Evolutionary conservation across 1,140 invertebrate species (phyloP), one percentile per base, ranked within the genome.

Genomic region (Magallana ariakensis): DNA sequence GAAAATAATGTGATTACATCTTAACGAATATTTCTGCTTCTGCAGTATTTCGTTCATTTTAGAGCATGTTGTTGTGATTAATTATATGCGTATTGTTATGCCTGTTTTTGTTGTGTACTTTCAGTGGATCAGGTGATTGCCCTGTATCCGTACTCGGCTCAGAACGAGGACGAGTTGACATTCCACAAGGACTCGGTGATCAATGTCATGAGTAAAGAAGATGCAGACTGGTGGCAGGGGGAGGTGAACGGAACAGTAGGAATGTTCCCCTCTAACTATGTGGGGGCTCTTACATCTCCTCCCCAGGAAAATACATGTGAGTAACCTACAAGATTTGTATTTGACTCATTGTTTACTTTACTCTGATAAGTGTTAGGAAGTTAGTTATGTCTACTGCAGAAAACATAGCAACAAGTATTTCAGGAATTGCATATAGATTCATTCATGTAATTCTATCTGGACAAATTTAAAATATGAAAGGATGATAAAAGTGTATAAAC

Each of bases 161-260:
- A 98, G 94, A 98, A 99, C 93, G 97, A 97, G 57, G 98, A 99
- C 94, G 98, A 99, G 94, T 95, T 99, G 80, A 98, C 96, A 90
- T 99, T 99, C 94, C 96, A 97, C 85, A 98, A 98, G 94, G 98
- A 98, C 92, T 97, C 98, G 92, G 97, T 99, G 80, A 99, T 99
- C 85, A 97, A 96, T 66, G 97, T 99, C 13, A 96, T 99, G 11
- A 97, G 97, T 84, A 97, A 98, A 90, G 98, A 98, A 89, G 98
- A 99, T 93, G 96, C 97, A 62, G 97, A 98, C 84, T 99, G 98
- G 98, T 99, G 98, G 98, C 97, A 97, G 94, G 98, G 98, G 62
- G 97, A 98, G 95, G 95, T 98, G 8, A 97, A 98, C 88, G 98
- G 97, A 10, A 85, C 90, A 26, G 90, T 87, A 0, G 95, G 95